phyloP scores from a whole-genome alignment of 2,113 vertebrate species.

The Eptatretus burgeri region DNA sequence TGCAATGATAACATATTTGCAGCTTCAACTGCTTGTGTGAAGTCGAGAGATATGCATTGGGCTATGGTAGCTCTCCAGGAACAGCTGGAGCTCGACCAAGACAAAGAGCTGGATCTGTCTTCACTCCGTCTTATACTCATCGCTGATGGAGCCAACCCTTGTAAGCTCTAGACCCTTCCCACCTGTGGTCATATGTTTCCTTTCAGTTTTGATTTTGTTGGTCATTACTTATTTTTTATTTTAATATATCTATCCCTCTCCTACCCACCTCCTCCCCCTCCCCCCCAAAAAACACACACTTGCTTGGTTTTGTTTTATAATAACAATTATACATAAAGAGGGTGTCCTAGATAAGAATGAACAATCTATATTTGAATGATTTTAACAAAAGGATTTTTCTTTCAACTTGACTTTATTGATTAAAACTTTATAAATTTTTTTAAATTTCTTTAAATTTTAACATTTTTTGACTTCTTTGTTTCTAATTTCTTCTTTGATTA shows the following conservation, averaged over 20 bases:
- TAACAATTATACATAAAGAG: no score
- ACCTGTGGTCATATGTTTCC: background rate
- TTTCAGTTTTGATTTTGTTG: background rate
- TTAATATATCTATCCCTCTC: background rate
- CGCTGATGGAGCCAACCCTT: slow-evolving; percentile 1
- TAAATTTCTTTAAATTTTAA: no score
- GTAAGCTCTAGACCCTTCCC: background rate
- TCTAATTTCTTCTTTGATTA: no score
- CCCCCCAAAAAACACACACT: background rate
- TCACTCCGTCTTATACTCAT: background rate
- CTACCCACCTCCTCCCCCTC: background rate
- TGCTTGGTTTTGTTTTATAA: no score
- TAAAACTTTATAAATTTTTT: no score
- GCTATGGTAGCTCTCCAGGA: slow-evolving; percentile 4
- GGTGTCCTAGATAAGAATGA: no score
- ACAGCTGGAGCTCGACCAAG: background rate
- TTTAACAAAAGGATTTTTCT: no score
- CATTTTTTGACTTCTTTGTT: no score
- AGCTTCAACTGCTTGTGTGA: background rate
- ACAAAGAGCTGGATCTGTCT: slow-evolving; percentile 1
- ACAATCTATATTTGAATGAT: no score
- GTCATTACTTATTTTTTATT: background rate
- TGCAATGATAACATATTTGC: no score
- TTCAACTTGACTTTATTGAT: no score
- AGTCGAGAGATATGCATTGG: slow-evolving; percentile 5